Percentiles rank a stretch among this genome's conserved stretches.
These are phyloP conservation scores for Trilocha varians DNA, from an alignment of 2,888 invertebrate species.

Conservation along the genomic window DNA sequence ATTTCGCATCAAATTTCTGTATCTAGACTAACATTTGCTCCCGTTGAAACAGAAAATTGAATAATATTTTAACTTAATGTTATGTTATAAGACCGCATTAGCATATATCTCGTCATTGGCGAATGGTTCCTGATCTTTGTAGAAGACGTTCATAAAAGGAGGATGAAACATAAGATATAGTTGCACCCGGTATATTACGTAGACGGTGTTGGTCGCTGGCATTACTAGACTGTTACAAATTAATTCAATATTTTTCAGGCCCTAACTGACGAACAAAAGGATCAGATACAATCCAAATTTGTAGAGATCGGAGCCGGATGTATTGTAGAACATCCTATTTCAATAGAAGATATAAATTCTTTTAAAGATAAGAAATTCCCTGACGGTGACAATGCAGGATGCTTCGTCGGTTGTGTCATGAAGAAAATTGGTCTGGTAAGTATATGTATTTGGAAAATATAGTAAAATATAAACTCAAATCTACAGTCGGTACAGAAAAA, in stretches of 20 bases:
- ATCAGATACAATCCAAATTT: constrained; percentile 30
- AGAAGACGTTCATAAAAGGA: too few relatives aligned
- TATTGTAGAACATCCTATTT: constrained; percentile 32
- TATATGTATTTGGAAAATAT: constrained; percentile 5
- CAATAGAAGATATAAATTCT: constrained; percentile 28
- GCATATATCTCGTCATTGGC: too few relatives aligned
- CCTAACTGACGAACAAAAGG: constrained; percentile 27
- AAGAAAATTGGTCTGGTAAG: constrained; percentile 43
- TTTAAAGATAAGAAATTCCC: constrained; percentile 38
- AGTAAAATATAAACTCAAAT: neutral
- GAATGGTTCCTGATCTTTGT: too few relatives aligned
- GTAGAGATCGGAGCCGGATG: constrained; percentile 32
- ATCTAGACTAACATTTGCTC: too few relatives aligned
- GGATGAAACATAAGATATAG: too few relatives aligned
- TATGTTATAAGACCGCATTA: too few relatives aligned
- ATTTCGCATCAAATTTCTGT: too few relatives aligned
- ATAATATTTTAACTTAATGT: too few relatives aligned
- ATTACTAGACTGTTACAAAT: too few relatives aligned
- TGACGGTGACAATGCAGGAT: constrained; percentile 31
- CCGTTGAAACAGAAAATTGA: too few relatives aligned
- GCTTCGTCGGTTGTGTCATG: constrained; percentile 40
- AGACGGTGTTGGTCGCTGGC: too few relatives aligned
- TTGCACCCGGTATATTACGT: too few relatives aligned
- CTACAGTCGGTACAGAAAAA: neutral
- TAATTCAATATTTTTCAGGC: constrained; percentile 20